Evolutionary conservation across 2,797 vertebrate species (phyloP).

Genomic region (Menidia menidia): DNA sequence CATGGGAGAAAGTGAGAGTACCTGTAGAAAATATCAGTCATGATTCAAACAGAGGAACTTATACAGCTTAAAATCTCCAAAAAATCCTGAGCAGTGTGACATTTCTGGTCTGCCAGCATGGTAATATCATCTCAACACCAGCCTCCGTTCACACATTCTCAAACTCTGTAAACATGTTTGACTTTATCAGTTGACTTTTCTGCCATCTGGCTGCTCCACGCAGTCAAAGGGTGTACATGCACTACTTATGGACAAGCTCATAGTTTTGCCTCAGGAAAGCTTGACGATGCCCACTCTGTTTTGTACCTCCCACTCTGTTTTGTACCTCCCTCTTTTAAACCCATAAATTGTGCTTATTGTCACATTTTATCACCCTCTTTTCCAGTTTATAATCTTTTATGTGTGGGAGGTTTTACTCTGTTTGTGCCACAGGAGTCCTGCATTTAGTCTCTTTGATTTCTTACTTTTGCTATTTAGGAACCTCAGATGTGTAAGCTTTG

Average conservation of each 20-base stretch:
- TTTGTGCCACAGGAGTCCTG: slow-evolving; percentile 33
- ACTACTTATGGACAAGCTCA: slow-evolving; percentile 35
- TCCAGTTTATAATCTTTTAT: slow-evolving; percentile 38
- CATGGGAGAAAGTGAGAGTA: background rate
- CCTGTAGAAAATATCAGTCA: background rate
- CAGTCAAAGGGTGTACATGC: slow-evolving; percentile 39
- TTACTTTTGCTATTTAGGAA: slow-evolving; percentile 55
- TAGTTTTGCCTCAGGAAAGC: slow-evolving; percentile 44
- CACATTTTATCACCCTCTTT: slow-evolving; percentile 41
- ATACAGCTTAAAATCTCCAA: background rate
- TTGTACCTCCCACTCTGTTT: slow-evolving; percentile 27
- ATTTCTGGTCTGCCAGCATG: slow-evolving; percentile 39
- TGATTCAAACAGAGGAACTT: background rate
- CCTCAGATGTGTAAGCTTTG: slow-evolving; percentile 51
- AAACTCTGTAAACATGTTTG: slow-evolving; percentile 65
- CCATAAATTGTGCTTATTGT: slow-evolving; percentile 32
- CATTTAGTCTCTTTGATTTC: slow-evolving; percentile 56
- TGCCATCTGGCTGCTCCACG: slow-evolving; percentile 67
- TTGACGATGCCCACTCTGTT: slow-evolving; percentile 29
- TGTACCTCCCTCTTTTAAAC: background rate
- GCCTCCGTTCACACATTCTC: slow-evolving; percentile 61
- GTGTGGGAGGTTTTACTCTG: slow-evolving; percentile 26
- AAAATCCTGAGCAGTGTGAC: slow-evolving; percentile 27
- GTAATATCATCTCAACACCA: slow-evolving; percentile 57
- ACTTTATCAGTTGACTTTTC: slow-evolving; percentile 72